These are phyloP conservation scores for Gallinago nigripennis DNA, from an alignment of 2,797 vertebrate genomes.

Conservation along the genomic window DNA sequence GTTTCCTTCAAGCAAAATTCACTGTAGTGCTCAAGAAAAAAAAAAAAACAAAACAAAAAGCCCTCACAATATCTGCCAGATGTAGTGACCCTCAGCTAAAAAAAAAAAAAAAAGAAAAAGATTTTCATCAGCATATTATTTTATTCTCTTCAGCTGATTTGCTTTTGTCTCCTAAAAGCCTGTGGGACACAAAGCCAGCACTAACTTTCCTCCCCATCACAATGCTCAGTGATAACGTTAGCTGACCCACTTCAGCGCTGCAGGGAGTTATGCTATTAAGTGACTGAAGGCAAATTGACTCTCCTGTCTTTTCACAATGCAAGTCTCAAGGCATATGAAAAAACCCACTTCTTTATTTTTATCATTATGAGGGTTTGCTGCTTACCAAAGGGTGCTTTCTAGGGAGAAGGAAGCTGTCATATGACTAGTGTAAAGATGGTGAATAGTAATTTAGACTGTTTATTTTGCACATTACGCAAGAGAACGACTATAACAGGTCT, in stretches of 20 bases:
- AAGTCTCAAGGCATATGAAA: background rate
- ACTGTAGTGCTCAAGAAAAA: conserved; percentile 4
- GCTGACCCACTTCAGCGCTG: background rate
- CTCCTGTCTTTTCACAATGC: background rate
- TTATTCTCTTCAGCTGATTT: conserved; percentile 30
- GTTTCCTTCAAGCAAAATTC: conserved; percentile 49
- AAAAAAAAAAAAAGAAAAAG: background rate
- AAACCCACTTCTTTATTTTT: background rate
- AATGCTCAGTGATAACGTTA: conserved; percentile 7
- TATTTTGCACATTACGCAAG: background rate
- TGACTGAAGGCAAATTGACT: conserved; percentile 30
- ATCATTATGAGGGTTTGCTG: background rate
- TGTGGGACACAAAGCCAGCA: conserved; percentile 6
- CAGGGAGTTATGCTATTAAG: conserved; percentile 13
- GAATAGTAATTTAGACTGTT: background rate
- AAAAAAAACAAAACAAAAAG: background rate
- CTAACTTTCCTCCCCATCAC: background rate
- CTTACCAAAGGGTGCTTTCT: background rate
- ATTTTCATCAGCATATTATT: conserved; percentile 26
- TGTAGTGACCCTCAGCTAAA: conserved; percentile 19
- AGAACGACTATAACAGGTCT: background rate
- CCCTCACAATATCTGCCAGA: background rate
- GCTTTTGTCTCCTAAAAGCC: conserved; percentile 52
- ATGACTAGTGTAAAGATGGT: background rate
- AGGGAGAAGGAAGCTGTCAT: background rate